Percentiles rank a stretch among this genome's conserved stretches.
These are phyloP conservation scores for Marmota monax DNA, from an alignment of 2,113 vertebrate genomes.

Conservation along the genomic window DNA sequence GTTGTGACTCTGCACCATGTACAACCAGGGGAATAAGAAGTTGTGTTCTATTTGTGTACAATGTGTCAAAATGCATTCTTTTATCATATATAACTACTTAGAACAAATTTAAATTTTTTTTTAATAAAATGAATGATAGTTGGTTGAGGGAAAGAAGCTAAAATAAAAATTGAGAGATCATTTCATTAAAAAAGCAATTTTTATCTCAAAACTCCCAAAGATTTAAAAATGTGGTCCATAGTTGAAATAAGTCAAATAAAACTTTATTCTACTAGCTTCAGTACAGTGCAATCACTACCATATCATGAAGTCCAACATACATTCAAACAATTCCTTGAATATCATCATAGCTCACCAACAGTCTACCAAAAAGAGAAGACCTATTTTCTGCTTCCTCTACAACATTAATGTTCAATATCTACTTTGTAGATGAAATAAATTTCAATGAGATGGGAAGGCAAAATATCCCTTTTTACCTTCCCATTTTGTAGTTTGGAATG, in stretches of 20 bases:
- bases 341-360: not conserved
- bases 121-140: too few relatives aligned
- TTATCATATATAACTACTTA: too few relatives aligned
- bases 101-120: too few relatives aligned
- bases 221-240: not conserved
- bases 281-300: not conserved
- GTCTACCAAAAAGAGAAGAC: not conserved
- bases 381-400: not conserved
- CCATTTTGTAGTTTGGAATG: not conserved
- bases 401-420: not conserved
- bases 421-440: not conserved
- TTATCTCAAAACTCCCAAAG: not conserved
- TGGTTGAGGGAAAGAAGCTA: not conserved
- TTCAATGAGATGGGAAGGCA: not conserved
- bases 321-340: not conserved
- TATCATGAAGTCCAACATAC: not conserved
- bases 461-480: not conserved
- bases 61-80: too few relatives aligned
- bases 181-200: not conserved
- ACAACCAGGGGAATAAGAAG: too few relatives aligned
- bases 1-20: too few relatives aligned
- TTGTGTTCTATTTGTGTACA: too few relatives aligned
- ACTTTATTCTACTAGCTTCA: not conserved
- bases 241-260: not conserved
- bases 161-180: slow-evolving; percentile 33